Base-by-base conservation (phyloP, 2,113 vertebrate genomes). In the Aix galericulata region DNA sequence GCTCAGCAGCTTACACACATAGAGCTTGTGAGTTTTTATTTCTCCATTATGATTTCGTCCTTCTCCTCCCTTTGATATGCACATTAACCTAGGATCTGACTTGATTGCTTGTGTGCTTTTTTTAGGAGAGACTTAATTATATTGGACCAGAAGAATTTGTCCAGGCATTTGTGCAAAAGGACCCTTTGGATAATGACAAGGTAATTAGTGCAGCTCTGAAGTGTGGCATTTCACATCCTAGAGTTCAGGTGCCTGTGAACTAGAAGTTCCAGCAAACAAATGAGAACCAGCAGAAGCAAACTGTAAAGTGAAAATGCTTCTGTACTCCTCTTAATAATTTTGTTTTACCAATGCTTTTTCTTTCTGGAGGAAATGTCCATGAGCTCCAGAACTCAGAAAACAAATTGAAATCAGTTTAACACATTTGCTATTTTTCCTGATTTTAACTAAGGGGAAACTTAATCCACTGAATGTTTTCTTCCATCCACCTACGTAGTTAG, bases 1-100 rank as follows among this genome's bases (percentile, higher is more conserved):
- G 99, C 99, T 71, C 99, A 99, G 93, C 99, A 99, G 97, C 98
- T 99, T 96, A 99, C 99, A 2, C 99, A 99, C 96, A 98, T 99
- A 86, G 99, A 99, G 77, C 98, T 99, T 97, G 99, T 99, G 95
- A 98, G 98, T 89, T 91, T 44, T 71, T 63, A 34, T 88, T 38
- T 29, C 82, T 86, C 15, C 3, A 53, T 46, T 13, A 23, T 59
- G 73, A 80, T 44, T 86, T 74, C 46, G 7, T 72, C 72, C 46
- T 75, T 59, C 34, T 25, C 55, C 79, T 87, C 36, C 73, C 40
- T 75, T 80, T 82, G 83, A 91, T 88, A 60, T 82, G 36, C 44
- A 17, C 10, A n/a, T 72, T 52, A 64, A 87, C 29, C 17, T 34
- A 76, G 69, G 17, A 27, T 88, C 11, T 95, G 89, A 92, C 68